These are phyloP conservation scores for Drosophila subpulchrella DNA, from an alignment of 1,140 invertebrate genomes.

Conservation along the genomic window DNA sequence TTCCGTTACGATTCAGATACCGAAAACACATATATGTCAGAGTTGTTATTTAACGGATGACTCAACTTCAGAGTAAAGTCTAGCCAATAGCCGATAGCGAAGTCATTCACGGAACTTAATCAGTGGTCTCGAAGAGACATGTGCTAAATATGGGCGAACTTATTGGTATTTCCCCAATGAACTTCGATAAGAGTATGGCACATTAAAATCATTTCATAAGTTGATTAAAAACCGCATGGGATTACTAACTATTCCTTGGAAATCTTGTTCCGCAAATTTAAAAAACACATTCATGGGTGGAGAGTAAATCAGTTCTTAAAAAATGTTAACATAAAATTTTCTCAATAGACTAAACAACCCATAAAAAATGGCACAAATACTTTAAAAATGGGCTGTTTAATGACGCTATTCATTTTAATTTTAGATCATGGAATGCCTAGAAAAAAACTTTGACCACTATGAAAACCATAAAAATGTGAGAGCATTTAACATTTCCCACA, in stretches of 20 bases:
- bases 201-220: neutral
- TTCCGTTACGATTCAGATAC: conserved; percentile 22
- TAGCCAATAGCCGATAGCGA: conserved; percentile 14
- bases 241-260: neutral
- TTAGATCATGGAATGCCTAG: neutral
- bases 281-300: too few relatives aligned
- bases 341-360: neutral
- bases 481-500: neutral
- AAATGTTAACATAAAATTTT: neutral
- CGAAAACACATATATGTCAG: conserved; percentile 3
- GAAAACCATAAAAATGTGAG: neutral
- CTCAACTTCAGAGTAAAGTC: conserved; percentile 19
- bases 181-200: conserved; percentile 27
- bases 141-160: conserved; percentile 18
- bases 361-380: neutral
- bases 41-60: conserved; percentile 33
- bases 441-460: neutral
- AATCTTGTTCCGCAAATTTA: neutral
- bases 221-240: neutral
- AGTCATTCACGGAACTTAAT: conserved; percentile 22
- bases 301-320: too few relatives aligned
- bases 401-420: conserved; percentile 12
- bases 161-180: conserved; percentile 18
- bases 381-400: neutral
- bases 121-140: conserved; percentile 11